A percentile compares a stretch with the other conserved stretches of the same genome.
These are phyloP conservation scores for Caretta caretta DNA, from an alignment of 2,113 vertebrate genomes.

Conservation along the genomic window DNA sequence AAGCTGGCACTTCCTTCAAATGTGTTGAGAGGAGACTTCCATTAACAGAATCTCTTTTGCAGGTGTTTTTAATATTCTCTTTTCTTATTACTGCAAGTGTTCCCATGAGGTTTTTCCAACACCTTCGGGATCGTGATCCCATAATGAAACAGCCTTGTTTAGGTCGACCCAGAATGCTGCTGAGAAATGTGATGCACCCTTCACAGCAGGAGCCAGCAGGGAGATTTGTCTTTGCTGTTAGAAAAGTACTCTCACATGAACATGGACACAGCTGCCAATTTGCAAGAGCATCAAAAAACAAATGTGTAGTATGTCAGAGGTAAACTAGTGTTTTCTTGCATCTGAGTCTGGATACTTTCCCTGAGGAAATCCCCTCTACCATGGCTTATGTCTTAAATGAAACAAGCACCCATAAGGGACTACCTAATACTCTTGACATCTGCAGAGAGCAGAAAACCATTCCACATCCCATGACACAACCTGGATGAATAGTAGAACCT, in stretches of 20 bases:
- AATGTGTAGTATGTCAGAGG: not conserved
- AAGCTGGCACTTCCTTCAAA: not conserved
- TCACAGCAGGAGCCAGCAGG: accelerated
- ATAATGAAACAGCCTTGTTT: accelerated
- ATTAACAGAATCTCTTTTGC: not conserved
- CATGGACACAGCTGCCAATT: not conserved
- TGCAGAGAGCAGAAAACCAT: not conserved
- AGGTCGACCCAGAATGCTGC: accelerated
- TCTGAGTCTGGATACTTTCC: accelerated
- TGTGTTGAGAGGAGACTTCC: not conserved
- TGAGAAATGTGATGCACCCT: not conserved
- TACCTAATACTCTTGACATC: not conserved
- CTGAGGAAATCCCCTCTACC: not conserved
- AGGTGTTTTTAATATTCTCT: not conserved
- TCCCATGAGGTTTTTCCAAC: not conserved
- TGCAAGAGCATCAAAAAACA: not conserved
- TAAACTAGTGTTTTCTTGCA: not conserved
- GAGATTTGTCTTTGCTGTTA: accelerated
- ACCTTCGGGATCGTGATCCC: not conserved
- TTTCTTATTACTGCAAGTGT: not conserved
- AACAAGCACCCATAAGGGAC: not conserved
- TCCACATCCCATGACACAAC: accelerated
- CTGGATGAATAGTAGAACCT: not conserved
- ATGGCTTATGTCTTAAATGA: not conserved
- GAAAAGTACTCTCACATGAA: not conserved